Evolutionary conservation across 1,140 invertebrate species (phyloP).

Genomic region (Penaeus japonicus): DNA sequence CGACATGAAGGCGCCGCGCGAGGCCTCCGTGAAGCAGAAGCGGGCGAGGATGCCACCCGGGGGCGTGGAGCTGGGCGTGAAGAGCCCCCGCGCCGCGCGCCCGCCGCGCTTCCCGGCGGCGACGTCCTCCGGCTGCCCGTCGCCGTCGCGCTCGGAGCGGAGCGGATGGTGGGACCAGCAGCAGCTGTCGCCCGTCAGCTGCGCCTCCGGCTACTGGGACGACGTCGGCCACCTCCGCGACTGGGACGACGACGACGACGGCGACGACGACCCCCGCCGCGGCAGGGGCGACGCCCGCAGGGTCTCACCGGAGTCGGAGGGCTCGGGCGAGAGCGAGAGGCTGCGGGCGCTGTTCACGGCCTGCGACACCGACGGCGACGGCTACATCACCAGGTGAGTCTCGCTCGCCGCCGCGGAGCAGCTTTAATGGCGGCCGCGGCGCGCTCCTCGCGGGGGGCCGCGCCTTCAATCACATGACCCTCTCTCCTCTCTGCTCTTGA

Average conservation of each 20-base stretch:
- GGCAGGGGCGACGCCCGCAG: neutral
- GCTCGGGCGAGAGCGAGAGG: constrained; percentile 27
- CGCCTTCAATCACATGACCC: too few relatives aligned
- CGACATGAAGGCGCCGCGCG: too few relatives aligned
- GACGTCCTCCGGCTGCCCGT: constrained; percentile 16
- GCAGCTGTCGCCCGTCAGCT: constrained; percentile 32
- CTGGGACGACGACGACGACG: neutral
- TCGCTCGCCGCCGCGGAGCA: neutral
- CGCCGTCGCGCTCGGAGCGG: constrained; percentile 16
- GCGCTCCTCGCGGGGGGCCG: neutral
- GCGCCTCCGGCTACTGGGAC: constrained; percentile 33
- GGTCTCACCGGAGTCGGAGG: constrained; percentile 4
- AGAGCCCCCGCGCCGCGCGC: too few relatives aligned
- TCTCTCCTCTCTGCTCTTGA: too few relatives aligned
- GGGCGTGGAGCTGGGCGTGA: neutral
- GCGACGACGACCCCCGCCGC: neutral
- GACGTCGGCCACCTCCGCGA: neutral
- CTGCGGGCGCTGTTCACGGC: constrained; percentile 40
- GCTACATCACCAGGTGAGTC: constrained; percentile 42
- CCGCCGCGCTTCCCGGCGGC: neutral
- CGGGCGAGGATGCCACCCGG: neutral
- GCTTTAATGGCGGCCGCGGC: too few relatives aligned
- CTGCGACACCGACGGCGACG: constrained; percentile 42
- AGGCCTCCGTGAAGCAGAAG: too few relatives aligned
- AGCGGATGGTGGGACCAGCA: constrained; percentile 28